Percentiles rank a stretch among this genome's conserved stretches.
These are phyloP conservation scores for Zapornia atra DNA, from an alignment of 2,113 vertebrate genomes.

Conservation along the genomic window DNA sequence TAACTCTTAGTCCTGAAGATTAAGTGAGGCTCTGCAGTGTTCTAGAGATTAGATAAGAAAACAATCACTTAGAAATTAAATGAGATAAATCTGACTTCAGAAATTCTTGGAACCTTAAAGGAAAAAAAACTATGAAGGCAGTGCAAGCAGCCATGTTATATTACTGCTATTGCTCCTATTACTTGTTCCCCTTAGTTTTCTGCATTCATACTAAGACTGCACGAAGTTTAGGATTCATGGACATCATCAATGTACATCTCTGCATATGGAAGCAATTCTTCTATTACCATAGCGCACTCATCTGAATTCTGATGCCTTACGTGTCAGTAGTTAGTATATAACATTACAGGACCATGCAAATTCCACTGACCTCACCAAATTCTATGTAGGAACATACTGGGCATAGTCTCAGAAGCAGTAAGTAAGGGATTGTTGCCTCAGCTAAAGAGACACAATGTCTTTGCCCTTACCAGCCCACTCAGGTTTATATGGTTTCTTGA, in stretches of 20 bases:
- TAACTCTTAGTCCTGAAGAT: not conserved
- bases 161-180: not conserved
- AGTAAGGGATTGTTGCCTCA: not conserved
- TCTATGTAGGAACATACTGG: not conserved
- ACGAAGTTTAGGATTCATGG: not conserved
- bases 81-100: not conserved
- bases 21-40: not conserved
- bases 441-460: not conserved
- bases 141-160: not conserved
- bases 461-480: not conserved
- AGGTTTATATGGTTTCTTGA: not conserved
- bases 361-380: not conserved
- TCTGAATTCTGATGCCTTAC: not conserved
- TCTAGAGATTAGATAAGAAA: not conserved
- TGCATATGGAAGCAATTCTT: not conserved
- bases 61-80: not conserved
- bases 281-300: not conserved
- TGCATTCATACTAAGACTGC: not conserved
- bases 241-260: not conserved
- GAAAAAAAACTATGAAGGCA: not conserved
- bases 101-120: not conserved
- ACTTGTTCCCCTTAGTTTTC: not conserved
- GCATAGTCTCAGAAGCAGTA: not conserved
- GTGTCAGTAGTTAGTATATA: not conserved
- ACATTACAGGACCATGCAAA: not conserved